phyloP scores from a whole-genome alignment of 2,113 vertebrate genomes.

The Mastomys natalensis region DNA sequence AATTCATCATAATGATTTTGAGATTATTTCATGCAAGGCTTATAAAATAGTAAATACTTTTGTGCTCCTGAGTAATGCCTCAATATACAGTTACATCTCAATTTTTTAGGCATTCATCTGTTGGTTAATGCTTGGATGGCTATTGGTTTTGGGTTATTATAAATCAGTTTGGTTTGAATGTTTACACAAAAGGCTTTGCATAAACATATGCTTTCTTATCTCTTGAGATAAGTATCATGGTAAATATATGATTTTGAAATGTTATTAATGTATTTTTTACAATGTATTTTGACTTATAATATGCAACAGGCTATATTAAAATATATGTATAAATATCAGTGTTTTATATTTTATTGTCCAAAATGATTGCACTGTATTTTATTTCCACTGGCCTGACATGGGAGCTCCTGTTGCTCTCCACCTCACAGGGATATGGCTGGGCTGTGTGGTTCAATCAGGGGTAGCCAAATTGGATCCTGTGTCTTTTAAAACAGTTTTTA shows the following conservation, averaged over 20 bases:
- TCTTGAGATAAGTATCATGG: not conserved
- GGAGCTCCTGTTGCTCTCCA: not conserved
- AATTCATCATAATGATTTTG: slow-evolving; percentile 1
- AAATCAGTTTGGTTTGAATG: not conserved
- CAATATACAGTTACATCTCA: not conserved
- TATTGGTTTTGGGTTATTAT: not conserved
- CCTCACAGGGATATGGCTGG: not conserved
- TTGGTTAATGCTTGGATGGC: not conserved
- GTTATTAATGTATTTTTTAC: not conserved
- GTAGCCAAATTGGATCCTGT: not conserved
- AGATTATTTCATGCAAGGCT: not conserved
- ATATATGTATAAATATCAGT: not conserved
- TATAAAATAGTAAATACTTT: not conserved
- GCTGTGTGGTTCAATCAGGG: not conserved
- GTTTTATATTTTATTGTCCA: not conserved
- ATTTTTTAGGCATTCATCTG: not conserved
- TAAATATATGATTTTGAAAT: not conserved
- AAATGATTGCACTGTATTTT: not conserved
- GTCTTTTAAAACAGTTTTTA: slow-evolving; percentile 4
- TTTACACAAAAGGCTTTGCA: not conserved
- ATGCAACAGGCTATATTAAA: not conserved
- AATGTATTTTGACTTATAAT: not conserved
- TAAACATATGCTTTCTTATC: not conserved
- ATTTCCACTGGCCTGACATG: not conserved
- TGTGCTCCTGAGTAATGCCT: not conserved